Conservation (phyloP, 2,113 vertebrate genomes). For the Drymodes brunneopygia region DNA sequence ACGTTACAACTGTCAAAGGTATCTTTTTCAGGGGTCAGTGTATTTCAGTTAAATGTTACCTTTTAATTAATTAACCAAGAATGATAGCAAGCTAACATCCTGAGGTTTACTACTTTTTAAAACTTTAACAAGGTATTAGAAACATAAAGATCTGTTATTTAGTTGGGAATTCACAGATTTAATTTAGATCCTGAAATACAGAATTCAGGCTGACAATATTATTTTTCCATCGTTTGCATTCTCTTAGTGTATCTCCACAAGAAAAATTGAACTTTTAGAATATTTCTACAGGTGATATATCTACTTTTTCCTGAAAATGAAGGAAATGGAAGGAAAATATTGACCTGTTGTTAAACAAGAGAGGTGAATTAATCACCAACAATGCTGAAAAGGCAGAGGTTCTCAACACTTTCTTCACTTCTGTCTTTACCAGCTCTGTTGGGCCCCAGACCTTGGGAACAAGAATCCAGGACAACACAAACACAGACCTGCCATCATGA, state of each 20-base stretch:
- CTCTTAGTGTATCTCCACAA: conserved; percentile 31
- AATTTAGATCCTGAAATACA: conserved; percentile 39
- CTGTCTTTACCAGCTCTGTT: neutral
- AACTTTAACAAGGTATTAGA: conserved; percentile 38
- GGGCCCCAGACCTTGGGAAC: neutral
- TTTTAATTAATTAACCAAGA: conserved; percentile 67
- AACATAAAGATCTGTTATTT: conserved; percentile 30
- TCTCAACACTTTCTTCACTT: neutral
- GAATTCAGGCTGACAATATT: conserved; percentile 66
- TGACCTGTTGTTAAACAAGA: neutral
- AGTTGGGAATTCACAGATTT: conserved; percentile 23
- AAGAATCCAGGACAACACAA: neutral
- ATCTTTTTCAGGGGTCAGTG: conserved; percentile 1
- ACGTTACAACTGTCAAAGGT: neutral
- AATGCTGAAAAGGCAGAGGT: neutral
- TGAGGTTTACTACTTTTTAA: conserved; percentile 61
- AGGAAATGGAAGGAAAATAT: neutral
- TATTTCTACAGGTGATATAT: neutral
- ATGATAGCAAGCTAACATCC: conserved; percentile 53
- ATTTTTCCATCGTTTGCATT: conserved; percentile 72
- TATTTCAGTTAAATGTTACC: neutral
- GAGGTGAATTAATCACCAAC: neutral
- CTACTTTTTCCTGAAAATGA: neutral
- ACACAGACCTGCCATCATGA: fast-evolving
- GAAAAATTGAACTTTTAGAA: conserved; percentile 52